Conservation (phyloP, 2,888 invertebrate genomes). For the Cancer borealis region DNA sequence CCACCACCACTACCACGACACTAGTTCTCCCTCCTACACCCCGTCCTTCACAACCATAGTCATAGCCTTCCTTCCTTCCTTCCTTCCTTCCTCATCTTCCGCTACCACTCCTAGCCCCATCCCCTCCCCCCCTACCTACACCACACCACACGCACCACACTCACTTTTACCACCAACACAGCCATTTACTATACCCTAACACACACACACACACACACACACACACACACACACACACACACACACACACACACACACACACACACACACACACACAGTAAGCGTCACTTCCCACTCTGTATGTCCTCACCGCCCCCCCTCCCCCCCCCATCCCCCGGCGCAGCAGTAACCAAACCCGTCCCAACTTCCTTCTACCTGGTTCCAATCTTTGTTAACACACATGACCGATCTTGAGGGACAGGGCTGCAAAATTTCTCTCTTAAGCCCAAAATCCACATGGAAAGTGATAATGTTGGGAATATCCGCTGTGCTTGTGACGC, state of each 20-base stretch:
- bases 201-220: too few species aligned
- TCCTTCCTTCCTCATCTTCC: neutral
- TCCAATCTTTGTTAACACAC: slow-evolving; percentile 29
- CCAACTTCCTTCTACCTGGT: neutral
- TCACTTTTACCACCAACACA: too few species aligned
- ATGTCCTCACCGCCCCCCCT: neutral
- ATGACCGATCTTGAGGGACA: slow-evolving; percentile 17
- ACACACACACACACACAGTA: too few species aligned
- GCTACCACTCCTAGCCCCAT: too few species aligned
- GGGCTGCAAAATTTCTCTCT: slow-evolving; percentile 34
- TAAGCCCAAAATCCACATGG: slow-evolving; percentile 16
- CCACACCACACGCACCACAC: too few species aligned
- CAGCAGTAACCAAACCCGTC: neutral
- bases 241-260: too few species aligned
- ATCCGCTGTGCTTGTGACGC: neutral
- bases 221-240: too few species aligned
- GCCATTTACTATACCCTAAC: too few species aligned
- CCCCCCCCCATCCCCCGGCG: too few species aligned
- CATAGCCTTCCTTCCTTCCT: neutral
- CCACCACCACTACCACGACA: neutral
- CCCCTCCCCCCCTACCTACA: too few species aligned
- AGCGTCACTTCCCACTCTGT: neutral
- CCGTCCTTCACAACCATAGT: neutral
- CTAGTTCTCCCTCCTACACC: neutral
- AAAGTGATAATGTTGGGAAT: slow-evolving; percentile 33